A percentile compares a stretch with the other conserved stretches of the same genome.
Conservation (phyloP, 2,797 vertebrate genomes). For the Tapirus indicus region DNA sequence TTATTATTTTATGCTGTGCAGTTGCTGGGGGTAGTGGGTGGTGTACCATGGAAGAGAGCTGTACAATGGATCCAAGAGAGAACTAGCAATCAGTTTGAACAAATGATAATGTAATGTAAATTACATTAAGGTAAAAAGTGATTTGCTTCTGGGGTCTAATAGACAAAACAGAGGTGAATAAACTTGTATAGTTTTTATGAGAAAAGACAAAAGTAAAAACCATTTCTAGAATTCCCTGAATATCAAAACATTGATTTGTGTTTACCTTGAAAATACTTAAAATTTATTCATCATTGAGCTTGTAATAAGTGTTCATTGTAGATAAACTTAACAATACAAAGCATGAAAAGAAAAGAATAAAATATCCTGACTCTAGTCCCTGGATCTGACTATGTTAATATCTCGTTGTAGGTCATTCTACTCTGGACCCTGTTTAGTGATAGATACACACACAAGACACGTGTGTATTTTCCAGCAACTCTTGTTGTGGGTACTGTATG, state of each 20-base stretch:
- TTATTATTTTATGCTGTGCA: background rate
- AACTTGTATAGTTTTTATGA: background rate
- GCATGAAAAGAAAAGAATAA: background rate
- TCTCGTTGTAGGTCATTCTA: background rate
- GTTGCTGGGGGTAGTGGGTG: background rate
- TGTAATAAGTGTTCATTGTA: background rate
- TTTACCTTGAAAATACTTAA: background rate
- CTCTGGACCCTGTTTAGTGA: background rate
- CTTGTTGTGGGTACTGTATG: background rate
- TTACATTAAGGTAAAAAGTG: background rate
- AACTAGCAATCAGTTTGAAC: background rate
- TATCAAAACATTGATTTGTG: background rate
- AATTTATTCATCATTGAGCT: background rate
- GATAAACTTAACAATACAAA: background rate
- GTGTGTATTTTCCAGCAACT: background rate
- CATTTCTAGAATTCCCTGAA: background rate
- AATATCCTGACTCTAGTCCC: background rate
- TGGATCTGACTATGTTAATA: background rate
- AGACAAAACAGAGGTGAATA: background rate
- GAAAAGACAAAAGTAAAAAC: conserved; percentile 2
- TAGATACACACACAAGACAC: background rate
- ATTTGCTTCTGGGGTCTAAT: background rate
- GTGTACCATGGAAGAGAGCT: background rate
- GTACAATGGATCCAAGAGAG: background rate
- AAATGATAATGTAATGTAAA: background rate